Conservation (phyloP, 2,113 vertebrate genomes). For the Chaetops frenatus region DNA sequence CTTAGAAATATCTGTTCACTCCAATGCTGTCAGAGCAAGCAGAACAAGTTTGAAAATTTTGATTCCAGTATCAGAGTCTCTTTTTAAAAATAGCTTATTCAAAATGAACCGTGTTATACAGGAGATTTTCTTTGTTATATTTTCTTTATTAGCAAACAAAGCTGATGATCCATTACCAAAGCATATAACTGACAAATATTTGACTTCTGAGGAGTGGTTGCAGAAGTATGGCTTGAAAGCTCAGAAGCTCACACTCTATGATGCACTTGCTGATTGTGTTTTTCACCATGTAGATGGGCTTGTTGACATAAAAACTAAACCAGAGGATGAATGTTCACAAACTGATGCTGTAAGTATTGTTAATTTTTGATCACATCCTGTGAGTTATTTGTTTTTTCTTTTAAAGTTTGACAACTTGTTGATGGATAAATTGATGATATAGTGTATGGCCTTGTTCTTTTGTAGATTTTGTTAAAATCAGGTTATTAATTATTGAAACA, state of each 20-base stretch:
- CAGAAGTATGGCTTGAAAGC: conserved; percentile 74
- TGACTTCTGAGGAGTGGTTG: conserved; percentile 76
- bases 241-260: conserved; percentile 68
- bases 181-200: conserved; percentile 42
- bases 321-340: conserved; percentile 63
- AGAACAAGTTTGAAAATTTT: not conserved
- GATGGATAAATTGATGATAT: not conserved
- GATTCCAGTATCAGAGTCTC: not conserved
- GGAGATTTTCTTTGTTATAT: not conserved
- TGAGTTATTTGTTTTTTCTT: not conserved
- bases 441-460: not conserved
- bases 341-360: conserved; percentile 73
- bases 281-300: conserved; percentile 75
- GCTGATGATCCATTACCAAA: not conserved
- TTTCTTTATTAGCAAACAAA: not conserved
- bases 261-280: conserved; percentile 72
- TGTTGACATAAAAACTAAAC: conserved; percentile 76
- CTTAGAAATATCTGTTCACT: not conserved
- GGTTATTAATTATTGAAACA: not conserved
- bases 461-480: not conserved
- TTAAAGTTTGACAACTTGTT: not conserved
- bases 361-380: not conserved
- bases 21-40: not conserved
- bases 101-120: not conserved
- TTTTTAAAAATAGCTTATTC: not conserved